A percentile compares a stretch with the other conserved stretches of the same genome.
Conservation (phyloP, 2,888 invertebrate genomes). For the Buathra laborator region DNA sequence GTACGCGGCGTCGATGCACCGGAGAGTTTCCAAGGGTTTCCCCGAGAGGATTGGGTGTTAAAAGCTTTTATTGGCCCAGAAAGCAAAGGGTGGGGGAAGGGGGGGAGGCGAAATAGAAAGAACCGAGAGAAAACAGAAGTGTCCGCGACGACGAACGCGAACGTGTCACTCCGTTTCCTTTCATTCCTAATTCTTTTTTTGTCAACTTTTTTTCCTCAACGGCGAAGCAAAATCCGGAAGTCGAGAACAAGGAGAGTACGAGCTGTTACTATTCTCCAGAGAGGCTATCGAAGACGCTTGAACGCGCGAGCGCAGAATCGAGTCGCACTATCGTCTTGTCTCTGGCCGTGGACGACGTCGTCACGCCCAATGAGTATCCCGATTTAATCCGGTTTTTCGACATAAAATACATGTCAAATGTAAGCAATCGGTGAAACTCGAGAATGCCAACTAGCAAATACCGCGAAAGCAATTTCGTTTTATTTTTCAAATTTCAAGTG, state of each 20-base stretch:
- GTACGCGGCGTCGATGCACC: conserved; percentile 40
- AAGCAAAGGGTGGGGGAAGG: conserved; percentile 2
- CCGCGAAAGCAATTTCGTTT: conserved; percentile 58
- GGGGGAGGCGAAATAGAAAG: conserved; percentile 18
- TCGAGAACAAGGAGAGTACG: neutral
- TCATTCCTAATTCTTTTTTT: neutral
- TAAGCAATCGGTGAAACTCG: conserved; percentile 63
- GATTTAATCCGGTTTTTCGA: conserved; percentile 64
- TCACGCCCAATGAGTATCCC: conserved; percentile 58
- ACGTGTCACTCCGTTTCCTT: conserved; percentile 18
- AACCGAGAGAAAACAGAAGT: neutral
- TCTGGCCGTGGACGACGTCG: conserved; percentile 48
- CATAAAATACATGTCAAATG: conserved; percentile 61
- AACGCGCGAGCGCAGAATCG: conserved; percentile 24
- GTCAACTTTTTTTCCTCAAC: conserved; percentile 21
- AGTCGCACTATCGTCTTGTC: conserved; percentile 41
- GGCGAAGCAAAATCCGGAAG: conserved; percentile 34
- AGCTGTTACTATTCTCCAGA: conserved; percentile 33
- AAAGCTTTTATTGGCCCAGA: conserved; percentile 78
- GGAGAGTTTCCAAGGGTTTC: conserved; percentile 48
- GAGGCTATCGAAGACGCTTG: neutral
- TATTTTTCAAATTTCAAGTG: conserved; percentile 27
- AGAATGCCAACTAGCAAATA: conserved; percentile 53
- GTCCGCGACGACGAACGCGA: conserved; percentile 13
- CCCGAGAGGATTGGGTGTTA: conserved; percentile 72